A percentile compares a stretch with the other conserved stretches of the same genome.
Evolutionary conservation across 1,140 invertebrate genomes (phyloP).

Genomic region (Varroa destructor): DNA sequence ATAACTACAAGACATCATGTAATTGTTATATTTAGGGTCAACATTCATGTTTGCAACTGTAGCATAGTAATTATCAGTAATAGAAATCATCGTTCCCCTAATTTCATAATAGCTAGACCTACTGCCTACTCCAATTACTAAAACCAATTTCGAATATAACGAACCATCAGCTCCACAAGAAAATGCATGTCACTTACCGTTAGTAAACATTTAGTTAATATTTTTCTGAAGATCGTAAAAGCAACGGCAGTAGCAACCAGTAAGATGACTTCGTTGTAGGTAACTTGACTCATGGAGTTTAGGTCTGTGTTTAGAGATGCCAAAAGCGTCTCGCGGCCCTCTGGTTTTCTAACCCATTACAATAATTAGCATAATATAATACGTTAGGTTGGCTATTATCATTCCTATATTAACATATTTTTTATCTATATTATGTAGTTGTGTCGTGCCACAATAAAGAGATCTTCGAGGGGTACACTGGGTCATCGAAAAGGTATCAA

Average conservation of each 20-base stretch:
- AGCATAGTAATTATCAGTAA: no score
- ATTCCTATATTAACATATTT: neutral
- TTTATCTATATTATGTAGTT: no score
- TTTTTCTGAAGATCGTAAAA: neutral
- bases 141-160: no score
- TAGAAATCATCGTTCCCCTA: no score
- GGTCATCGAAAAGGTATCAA: neutral
- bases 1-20: no score
- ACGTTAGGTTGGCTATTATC: neutral
- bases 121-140: no score
- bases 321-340: neutral
- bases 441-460: no score
- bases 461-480: no score
- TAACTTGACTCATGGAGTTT: neutral
- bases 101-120: no score
- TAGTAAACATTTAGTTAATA: neutral
- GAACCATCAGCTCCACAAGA: no score
- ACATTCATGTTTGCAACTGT: no score
- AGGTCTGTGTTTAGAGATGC: slow-evolving; percentile 4
- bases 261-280: slow-evolving; percentile 6
- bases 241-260: neutral
- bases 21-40: no score
- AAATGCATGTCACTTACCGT: neutral
- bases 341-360: slow-evolving; percentile 4
- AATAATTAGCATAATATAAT: neutral